phyloP scores from a whole-genome alignment of 2,797 vertebrate genomes.

The Trachurus trachurus region DNA sequence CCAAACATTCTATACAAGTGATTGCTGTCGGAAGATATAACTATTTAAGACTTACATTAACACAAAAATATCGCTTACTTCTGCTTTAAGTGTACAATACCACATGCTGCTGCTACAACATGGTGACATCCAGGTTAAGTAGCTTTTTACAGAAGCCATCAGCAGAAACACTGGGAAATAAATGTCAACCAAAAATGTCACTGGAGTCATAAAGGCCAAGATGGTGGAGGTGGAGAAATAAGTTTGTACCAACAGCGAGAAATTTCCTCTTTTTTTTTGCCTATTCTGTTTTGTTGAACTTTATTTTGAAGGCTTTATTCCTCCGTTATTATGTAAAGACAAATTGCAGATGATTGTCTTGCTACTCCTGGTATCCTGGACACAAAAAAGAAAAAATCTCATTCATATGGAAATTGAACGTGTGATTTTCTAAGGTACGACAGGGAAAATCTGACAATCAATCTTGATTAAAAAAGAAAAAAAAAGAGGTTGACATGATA shows the following conservation, averaged over 20 bases:
- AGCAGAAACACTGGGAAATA: not conserved
- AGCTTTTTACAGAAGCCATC: not conserved
- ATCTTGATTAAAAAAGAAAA: not conserved
- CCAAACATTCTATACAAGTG: no score
- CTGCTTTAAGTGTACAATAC: no score
- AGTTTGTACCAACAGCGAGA: not conserved
- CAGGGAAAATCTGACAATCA: not conserved
- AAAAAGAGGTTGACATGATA: conserved; percentile 4
- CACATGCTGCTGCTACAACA: not conserved
- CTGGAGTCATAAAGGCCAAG: not conserved
- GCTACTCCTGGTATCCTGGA: not conserved
- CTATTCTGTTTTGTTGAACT: not conserved
- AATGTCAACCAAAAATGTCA: not conserved
- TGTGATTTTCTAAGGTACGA: not conserved
- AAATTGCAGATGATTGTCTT: not conserved
- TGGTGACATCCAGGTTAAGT: not conserved
- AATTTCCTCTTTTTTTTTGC: not conserved
- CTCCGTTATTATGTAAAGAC: not conserved
- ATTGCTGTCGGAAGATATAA: no score
- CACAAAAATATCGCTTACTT: no score
- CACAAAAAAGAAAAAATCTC: no score
- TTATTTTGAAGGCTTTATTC: no score
- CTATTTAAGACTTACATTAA: no score
- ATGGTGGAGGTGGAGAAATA: not conserved
- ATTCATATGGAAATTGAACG: not conserved